Evolutionary conservation across 2,888 invertebrate species (phyloP), one percentile per base, ranked within the genome.

Genomic region (Apodemia mormo): DNA sequence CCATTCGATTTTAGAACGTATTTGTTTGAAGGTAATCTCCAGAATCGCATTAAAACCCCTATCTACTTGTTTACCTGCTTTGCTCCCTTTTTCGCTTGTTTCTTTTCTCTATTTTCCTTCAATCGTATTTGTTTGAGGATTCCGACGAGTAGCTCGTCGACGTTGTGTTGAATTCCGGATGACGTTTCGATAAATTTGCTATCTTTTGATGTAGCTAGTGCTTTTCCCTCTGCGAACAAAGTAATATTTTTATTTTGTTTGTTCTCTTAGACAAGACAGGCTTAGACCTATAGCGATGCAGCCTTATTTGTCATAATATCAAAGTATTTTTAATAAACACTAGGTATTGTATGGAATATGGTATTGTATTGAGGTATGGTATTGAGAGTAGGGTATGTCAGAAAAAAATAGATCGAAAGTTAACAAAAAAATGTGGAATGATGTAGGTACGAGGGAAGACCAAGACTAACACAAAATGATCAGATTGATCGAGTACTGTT

Each of bases 121-220:
- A 97, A 92, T 2, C 97, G 94, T 81, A 97, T 97, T 93, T 98
- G 98, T 85, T 98, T 98, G 65, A 99, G 94, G 76, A 98, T 96
- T 2, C 99, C 99, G 1, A 98, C 98, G 61, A 99, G 95, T 33
- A 99, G 95, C 85, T 99, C 99, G 87, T 99, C 99, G 30, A 99
- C 98, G 84, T 98, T 98, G 92, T 99, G 98, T 86, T 99, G 98
- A 80, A 99, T 97, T 1, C 98, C 98, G 70, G 98, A 97, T 0
- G 98, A 99, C 0, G 98, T 98, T 89, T 99, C 99, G 76, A 98
- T 98, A 91, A 98, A 98, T 90, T 98, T 98, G 89, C 97, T 97
- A 87, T 98, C 97, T 84, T 97, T 95, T 14, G 97, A 96, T 56
- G 96, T 96, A 1, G 98, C 98, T 77, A 98, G 89, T n/a, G 96